Percentiles rank a stretch among this genome's conserved stretches.
Evolutionary conservation across 2,888 invertebrate genomes (phyloP).

Genomic region (Sinentomon sp.): DNA sequence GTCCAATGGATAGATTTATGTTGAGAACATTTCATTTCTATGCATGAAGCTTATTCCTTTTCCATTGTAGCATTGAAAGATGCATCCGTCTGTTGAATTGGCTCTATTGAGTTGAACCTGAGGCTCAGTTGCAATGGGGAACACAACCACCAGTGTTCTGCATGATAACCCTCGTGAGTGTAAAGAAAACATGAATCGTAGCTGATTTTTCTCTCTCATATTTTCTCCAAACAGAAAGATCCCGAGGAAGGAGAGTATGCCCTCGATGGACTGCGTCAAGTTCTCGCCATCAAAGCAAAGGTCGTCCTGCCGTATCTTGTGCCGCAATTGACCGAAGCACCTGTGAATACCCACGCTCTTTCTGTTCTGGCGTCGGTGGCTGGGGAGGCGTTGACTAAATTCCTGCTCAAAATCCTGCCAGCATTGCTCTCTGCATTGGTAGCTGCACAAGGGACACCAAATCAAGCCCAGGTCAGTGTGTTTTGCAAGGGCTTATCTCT

Average conservation of each 20-base stretch:
- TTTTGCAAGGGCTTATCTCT: too few relatives aligned
- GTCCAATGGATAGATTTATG: too few relatives aligned
- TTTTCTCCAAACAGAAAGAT: constrained; percentile 29
- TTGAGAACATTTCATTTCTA: too few relatives aligned
- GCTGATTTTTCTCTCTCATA: too few relatives aligned
- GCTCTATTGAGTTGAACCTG: too few relatives aligned
- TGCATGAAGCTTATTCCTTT: too few relatives aligned
- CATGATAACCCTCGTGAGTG: too few relatives aligned
- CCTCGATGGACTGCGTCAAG: constrained; percentile 80
- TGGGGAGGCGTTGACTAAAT: constrained; percentile 68
- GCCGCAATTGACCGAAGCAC: constrained; percentile 65
- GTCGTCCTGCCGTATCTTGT: constrained; percentile 88
- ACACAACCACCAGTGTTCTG: too few relatives aligned
- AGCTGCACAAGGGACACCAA: constrained; percentile 33
- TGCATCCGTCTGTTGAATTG: too few relatives aligned
- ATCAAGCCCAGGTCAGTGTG: constrained; percentile 24
- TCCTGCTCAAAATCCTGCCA: constrained; percentile 69
- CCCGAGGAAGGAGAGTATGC: constrained; percentile 56
- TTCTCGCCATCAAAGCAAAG: constrained; percentile 85
- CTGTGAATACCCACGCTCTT: constrained; percentile 75
- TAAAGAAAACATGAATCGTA: too few relatives aligned
- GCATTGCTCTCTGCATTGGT: constrained; percentile 53
- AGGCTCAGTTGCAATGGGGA: too few relatives aligned
- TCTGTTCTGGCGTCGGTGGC: constrained; percentile 83
- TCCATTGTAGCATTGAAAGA: too few relatives aligned